Conservation (phyloP, 2,888 invertebrate species). For the Miltochrista miniata region DNA sequence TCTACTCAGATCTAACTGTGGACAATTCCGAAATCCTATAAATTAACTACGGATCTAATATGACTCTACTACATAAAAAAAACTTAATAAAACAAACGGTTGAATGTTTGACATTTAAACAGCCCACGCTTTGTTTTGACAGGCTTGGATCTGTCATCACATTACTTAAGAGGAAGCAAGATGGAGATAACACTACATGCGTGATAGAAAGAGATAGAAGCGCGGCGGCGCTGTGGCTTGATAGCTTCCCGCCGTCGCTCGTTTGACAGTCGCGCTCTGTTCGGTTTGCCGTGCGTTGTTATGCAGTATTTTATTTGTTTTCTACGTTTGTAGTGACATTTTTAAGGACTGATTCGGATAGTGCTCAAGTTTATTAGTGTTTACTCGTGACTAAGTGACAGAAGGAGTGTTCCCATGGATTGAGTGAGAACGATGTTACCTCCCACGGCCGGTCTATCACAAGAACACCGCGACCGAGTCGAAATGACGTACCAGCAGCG, state of each 20-base stretch:
- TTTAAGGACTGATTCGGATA: slow-evolving; percentile 26
- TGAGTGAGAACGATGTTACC: slow-evolving; percentile 77
- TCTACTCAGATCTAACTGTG: too few species aligned
- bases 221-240: slow-evolving; percentile 79
- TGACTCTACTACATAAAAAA: slow-evolving; percentile 50
- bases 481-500: slow-evolving; percentile 79
- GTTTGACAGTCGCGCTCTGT: slow-evolving; percentile 74
- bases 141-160: slow-evolving; percentile 64
- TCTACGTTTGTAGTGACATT: slow-evolving; percentile 35
- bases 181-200: slow-evolving; percentile 34
- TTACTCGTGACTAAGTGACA: slow-evolving; percentile 50
- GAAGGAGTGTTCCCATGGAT: slow-evolving; percentile 67
- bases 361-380: slow-evolving; percentile 40
- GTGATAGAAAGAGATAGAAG: slow-evolving; percentile 53
- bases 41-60: too few species aligned
- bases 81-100: slow-evolving; percentile 38
- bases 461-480: slow-evolving; percentile 76
- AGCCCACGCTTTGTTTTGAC: slow-evolving; percentile 81
- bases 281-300: slow-evolving; percentile 70
- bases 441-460: slow-evolving; percentile 78
- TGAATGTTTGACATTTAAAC: slow-evolving; percentile 67
- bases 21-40: too few species aligned
- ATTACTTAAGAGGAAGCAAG: slow-evolving; percentile 59
- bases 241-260: slow-evolving; percentile 76
- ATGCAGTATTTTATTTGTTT: slow-evolving; percentile 56